These are phyloP conservation scores for Nomada fucata DNA, from an alignment of 2,888 invertebrate genomes.

Conservation along the genomic window DNA sequence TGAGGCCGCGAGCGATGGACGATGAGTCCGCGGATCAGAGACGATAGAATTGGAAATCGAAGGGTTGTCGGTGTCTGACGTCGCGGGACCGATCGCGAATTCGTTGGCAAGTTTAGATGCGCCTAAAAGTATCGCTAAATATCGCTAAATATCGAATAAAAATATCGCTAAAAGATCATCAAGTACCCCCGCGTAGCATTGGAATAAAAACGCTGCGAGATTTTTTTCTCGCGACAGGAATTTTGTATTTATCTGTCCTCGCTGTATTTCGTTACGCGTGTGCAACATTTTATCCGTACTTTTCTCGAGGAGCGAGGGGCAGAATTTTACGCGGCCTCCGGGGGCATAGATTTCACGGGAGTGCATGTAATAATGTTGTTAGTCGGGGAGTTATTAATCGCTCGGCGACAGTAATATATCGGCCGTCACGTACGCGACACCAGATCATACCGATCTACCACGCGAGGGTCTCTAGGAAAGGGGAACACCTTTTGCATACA, in stretches of 20 bases:
- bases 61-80: neutral
- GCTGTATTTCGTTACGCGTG: too few relatives aligned
- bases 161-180: too few relatives aligned
- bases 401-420: slow-evolving; percentile 42
- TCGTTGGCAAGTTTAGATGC: neutral
- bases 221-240: too few relatives aligned
- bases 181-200: too few relatives aligned
- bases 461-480: slow-evolving; percentile 30
- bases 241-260: too few relatives aligned
- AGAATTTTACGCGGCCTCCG: neutral
- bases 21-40: neutral
- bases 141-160: too few relatives aligned
- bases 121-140: too few relatives aligned
- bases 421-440: slow-evolving; percentile 47
- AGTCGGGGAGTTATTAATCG: slow-evolving; percentile 45
- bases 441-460: slow-evolving; percentile 52
- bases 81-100: neutral
- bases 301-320: neutral
- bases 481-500: slow-evolving; percentile 49
- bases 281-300: neutral
- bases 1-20: neutral
- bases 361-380: slow-evolving; percentile 50
- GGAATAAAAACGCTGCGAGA: too few relatives aligned
- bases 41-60: slow-evolving; percentile 1
- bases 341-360: neutral